Percentiles rank a stretch among this genome's conserved stretches.
phyloP scores from a whole-genome alignment of 2,113 vertebrate genomes.

The Kryptolebias marmoratus region DNA sequence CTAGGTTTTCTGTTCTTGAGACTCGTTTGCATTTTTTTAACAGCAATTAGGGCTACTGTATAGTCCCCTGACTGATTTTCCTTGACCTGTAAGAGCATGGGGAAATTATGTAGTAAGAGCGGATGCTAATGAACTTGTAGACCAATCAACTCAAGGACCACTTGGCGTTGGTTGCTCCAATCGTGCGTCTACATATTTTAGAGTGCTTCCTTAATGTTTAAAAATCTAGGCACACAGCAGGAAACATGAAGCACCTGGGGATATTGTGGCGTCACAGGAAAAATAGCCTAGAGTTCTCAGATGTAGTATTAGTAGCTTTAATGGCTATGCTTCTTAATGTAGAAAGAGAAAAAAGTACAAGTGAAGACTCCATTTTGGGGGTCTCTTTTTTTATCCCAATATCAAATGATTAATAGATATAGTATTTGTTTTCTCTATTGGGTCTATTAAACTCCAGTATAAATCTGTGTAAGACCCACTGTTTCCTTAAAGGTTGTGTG shows the following conservation, averaged over 20 bases:
- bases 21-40: constrained; percentile 15
- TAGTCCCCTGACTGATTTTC: constrained; percentile 1
- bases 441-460: no score
- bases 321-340: neutral
- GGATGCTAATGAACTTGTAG: constrained; percentile 29
- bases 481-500: no score
- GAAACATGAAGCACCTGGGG: neutral
- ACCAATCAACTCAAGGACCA: constrained; percentile 29
- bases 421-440: no score
- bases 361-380: no score
- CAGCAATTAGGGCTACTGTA: neutral
- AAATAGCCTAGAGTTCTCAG: neutral
- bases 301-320: neutral
- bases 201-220: constrained; percentile 13
- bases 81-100: neutral
- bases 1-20: constrained; percentile 8
- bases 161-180: constrained; percentile 1
- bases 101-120: constrained; percentile 15
- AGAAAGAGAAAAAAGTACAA: no score
- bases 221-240: constrained; percentile 6
- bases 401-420: no score
- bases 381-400: no score
- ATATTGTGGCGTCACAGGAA: neutral
- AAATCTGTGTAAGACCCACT: no score
- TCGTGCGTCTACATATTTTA: constrained; percentile 30